Evolutionary conservation across 2,113 vertebrate genomes (phyloP).

Genomic region (Tonatia bakeri): DNA sequence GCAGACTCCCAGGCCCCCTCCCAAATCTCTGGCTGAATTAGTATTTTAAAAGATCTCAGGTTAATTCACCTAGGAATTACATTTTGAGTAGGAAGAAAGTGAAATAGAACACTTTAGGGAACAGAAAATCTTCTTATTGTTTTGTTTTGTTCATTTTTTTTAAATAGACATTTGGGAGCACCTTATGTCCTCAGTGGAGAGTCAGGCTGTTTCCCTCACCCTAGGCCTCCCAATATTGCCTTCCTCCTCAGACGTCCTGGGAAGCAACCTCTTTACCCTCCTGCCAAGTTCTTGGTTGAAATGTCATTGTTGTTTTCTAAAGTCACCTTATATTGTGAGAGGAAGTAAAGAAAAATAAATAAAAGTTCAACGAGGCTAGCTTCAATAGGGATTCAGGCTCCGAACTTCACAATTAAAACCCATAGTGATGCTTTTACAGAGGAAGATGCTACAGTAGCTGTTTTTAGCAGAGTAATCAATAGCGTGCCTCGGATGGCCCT

Average conservation of each 20-base stretch:
- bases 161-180: background rate
- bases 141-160: background rate
- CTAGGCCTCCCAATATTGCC: background rate
- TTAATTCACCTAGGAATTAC: background rate
- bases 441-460: background rate
- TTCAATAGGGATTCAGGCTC: background rate
- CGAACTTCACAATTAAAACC: background rate
- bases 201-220: background rate
- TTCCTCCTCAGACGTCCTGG: background rate
- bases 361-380: background rate
- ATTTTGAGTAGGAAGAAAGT: slow-evolving; percentile 25
- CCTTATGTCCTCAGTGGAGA: background rate
- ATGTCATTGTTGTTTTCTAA: slow-evolving; percentile 16
- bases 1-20: background rate
- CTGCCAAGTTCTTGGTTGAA: slow-evolving; percentile 34
- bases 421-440: background rate
- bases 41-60: background rate
- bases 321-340: background rate
- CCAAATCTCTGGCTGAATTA: background rate
- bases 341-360: background rate
- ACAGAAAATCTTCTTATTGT: background rate
- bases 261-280: slow-evolving; percentile 30
- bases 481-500: background rate
- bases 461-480: background rate
- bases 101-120: background rate